Evolutionary conservation across 2,888 invertebrate genomes (phyloP).

Genomic region (Isoperla grammatica): DNA sequence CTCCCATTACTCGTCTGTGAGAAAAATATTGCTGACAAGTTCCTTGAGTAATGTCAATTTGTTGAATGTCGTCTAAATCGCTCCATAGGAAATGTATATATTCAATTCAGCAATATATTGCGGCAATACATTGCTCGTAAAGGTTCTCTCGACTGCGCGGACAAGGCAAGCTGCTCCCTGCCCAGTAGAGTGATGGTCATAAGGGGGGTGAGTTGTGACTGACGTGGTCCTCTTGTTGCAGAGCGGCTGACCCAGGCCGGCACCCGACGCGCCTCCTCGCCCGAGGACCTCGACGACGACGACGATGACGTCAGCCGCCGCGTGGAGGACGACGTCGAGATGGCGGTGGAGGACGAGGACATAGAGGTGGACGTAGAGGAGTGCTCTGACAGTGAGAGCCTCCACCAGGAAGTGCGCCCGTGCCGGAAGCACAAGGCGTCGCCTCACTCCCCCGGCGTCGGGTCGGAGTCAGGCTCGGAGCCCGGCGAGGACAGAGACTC

Average conservation of each 20-base stretch:
- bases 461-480: slow-evolving; percentile 27
- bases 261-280: slow-evolving; percentile 41
- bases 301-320: slow-evolving; percentile 29
- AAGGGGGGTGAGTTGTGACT: too few species aligned
- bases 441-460: slow-evolving; percentile 17
- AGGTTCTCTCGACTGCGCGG: too few species aligned
- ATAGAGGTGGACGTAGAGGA: slow-evolving; percentile 67
- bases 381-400: slow-evolving; percentile 57
- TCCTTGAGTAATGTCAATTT: too few species aligned
- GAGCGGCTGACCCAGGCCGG: slow-evolving; percentile 20
- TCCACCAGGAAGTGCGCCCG: slow-evolving; percentile 33
- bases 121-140: too few species aligned
- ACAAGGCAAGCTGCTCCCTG: too few species aligned
- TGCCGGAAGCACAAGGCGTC: slow-evolving; percentile 12
- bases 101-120: too few species aligned
- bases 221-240: too few species aligned
- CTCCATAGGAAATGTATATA: too few species aligned
- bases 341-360: slow-evolving; percentile 50
- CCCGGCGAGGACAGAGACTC: slow-evolving; percentile 25
- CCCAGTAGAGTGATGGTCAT: too few species aligned
- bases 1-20: too few species aligned
- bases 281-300: slow-evolving; percentile 19
- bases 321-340: slow-evolving; percentile 20
- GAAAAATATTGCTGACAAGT: too few species aligned
- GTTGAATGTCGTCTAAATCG: too few species aligned